These are phyloP conservation scores for Hyposoter didymator DNA, from an alignment of 2,888 invertebrate species.

Conservation along the genomic window DNA sequence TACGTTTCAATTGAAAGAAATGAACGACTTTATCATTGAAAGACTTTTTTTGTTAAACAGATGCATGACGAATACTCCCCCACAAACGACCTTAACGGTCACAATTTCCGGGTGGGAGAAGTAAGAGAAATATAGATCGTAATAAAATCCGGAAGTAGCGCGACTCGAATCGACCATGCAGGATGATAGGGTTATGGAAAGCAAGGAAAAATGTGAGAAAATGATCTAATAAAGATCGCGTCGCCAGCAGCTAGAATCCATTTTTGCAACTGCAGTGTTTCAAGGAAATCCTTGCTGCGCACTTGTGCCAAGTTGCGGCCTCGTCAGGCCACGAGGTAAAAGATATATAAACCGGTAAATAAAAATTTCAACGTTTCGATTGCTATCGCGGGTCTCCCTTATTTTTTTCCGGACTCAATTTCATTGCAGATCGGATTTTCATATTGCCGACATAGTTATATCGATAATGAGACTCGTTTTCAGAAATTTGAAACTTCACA, in stretches of 20 bases:
- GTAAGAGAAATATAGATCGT: neutral
- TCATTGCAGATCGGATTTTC: conserved; percentile 8
- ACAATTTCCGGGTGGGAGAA: conserved; percentile 14
- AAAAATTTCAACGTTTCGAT: conserved; percentile 29
- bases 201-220: conserved; percentile 41
- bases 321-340: conserved; percentile 41
- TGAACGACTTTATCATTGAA: neutral
- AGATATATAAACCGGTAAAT: conserved; percentile 37
- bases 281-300: conserved; percentile 61
- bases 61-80: neutral
- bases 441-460: neutral
- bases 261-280: conserved; percentile 53
- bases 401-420: neutral
- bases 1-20: neutral
- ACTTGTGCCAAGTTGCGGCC: conserved; percentile 42
- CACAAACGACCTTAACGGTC: conserved; percentile 1
- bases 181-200: conserved; percentile 45
- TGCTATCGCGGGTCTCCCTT: neutral
- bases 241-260: conserved; percentile 39
- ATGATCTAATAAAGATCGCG: conserved; percentile 59
- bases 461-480: neutral
- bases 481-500: neutral
- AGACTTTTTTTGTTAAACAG: neutral
- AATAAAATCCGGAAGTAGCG: conserved; percentile 32
- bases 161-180: conserved; percentile 14